phyloP scores from a whole-genome alignment of 2,888 invertebrate species.

The Synanthedon myopaeformis region DNA sequence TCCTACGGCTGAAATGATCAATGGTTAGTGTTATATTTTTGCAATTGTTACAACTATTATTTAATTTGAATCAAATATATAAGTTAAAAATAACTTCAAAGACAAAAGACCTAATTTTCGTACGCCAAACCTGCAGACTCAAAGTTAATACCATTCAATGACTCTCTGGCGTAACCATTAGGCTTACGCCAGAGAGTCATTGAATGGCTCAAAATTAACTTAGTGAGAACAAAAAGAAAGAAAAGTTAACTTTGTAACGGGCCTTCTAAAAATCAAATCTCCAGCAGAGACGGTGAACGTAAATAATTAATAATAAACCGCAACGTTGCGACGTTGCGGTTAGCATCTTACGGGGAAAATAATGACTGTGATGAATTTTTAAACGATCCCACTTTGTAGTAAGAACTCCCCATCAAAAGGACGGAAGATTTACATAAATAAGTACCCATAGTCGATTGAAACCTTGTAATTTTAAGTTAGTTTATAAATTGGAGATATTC shows the following conservation, averaged over 20 bases:
- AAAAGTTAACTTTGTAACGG: conserved; percentile 17
- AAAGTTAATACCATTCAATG: neutral
- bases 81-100: neutral
- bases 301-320: conserved; percentile 41
- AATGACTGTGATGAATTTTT: conserved; percentile 38
- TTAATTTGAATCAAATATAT: too few relatives aligned
- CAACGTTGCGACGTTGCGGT: conserved; percentile 19
- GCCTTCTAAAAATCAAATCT: conserved; percentile 29
- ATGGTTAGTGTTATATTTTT: too few relatives aligned
- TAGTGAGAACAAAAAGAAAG: neutral
- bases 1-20: too few relatives aligned
- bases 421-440: conserved; percentile 7
- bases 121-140: neutral
- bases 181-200: neutral
- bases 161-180: too few relatives aligned
- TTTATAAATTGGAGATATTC: too few relatives aligned
- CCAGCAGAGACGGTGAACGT: conserved; percentile 20
- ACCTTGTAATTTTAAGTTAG: too few relatives aligned
- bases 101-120: neutral
- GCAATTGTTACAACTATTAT: too few relatives aligned
- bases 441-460: too few relatives aligned
- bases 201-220: neutral
- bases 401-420: conserved; percentile 24
- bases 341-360: conserved; percentile 19
- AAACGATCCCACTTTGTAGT: conserved; percentile 28